Evolutionary conservation across 2,888 invertebrate species (phyloP), one percentile per base, ranked within the genome.

Genomic region (Sphinx pinastri): DNA sequence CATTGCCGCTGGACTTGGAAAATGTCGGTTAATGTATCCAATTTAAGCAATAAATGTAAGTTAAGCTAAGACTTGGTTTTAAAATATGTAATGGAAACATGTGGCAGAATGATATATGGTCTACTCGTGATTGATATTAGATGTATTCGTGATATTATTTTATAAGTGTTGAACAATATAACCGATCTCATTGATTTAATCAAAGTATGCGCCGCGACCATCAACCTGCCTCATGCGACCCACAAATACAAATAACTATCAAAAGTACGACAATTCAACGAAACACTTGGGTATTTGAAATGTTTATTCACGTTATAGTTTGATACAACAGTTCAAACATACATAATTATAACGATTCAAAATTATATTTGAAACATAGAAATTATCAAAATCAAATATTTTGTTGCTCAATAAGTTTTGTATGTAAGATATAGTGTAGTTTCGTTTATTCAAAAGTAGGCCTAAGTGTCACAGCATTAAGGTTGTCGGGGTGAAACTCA

Each of bases 261-360:
- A 63, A 80, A 74, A 81, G 80, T 83, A 82, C 80, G 82, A 82
- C 31, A 70, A 76, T 69, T 81, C 83, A 84, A 84, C 83, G 82
- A 84, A 84, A 72, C 67, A 57, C 57, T 77, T 76, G 68, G 70
- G n/a, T 70, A 74, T 74, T 70, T 73, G n/a, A 77, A 71, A 78
- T 74, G 71, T 76, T 71, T 81, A 81, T 79, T 76, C 73, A 75
- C 67, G 80, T 80, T 80, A 78, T 58, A 57, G 70, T 72, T 75
- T 72, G 57, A 77, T 68, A 72, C 5, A 38, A 38, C 38, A 38
- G 38, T 38, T 38, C 6, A 38, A 38, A 38, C 38, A 38, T 72
- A 69, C 69, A 71, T 68, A 76, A 63, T 69, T 60, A 55, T 47
- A 66, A 66, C 47, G 16, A 16, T 60, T 38, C 49, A 54, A 55